phyloP scores from a whole-genome alignment of 1,140 invertebrate species.

The Teleogryllus occipitalis region DNA sequence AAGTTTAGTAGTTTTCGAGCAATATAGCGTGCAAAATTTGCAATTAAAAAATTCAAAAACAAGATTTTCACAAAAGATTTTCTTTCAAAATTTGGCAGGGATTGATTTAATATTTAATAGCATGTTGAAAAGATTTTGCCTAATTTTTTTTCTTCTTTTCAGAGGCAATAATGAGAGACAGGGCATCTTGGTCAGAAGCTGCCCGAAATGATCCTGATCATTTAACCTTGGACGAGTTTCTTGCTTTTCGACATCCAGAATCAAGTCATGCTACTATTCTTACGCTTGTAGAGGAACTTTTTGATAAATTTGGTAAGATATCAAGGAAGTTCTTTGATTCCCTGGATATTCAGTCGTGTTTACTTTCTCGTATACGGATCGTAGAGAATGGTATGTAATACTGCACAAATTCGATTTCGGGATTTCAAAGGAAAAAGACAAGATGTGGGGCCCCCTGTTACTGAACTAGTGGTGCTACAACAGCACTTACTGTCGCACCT shows the following conservation, averaged over 20 bases:
- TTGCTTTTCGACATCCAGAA: conserved; percentile 74
- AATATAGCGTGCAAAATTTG: no score
- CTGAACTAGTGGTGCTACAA: no score
- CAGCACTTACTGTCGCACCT: no score
- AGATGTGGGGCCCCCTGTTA: no score
- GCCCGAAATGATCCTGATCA: conserved; percentile 62
- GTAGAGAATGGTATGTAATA: not conserved
- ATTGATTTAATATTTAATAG: not conserved
- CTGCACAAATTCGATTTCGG: not conserved
- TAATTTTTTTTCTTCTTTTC: conserved; percentile 24
- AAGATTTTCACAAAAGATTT: no score
- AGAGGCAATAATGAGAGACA: conserved; percentile 65
- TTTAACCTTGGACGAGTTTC: conserved; percentile 66
- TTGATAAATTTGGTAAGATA: conserved; percentile 58
- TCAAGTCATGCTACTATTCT: conserved; percentile 64
- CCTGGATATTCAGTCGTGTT: no score
- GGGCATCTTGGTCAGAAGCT: conserved; percentile 70
- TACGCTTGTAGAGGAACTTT: conserved; percentile 63
- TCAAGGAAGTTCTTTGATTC: not conserved
- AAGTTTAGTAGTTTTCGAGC: no score
- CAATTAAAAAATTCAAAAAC: no score
- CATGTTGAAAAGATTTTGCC: not conserved
- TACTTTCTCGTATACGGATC: not conserved
- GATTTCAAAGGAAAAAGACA: no score
- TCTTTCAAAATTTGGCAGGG: no score